These are phyloP conservation scores for Ardeotis arabs DNA, from an alignment of 2,113 vertebrate genomes.

Conservation along the genomic window DNA sequence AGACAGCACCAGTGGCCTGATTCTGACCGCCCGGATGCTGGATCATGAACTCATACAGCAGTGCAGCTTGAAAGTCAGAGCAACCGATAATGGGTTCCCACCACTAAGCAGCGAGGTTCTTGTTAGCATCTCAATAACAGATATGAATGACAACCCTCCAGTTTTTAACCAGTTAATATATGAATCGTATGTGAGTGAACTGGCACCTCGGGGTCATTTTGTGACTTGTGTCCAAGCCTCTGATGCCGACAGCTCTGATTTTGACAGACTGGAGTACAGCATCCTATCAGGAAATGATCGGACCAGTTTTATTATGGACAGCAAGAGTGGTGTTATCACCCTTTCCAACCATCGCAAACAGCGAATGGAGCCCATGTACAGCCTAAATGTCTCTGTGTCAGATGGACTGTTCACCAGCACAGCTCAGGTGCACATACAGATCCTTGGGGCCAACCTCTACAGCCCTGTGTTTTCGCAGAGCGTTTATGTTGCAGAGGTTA, in stretches of 20 bases:
- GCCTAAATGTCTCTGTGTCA: conserved; percentile 93
- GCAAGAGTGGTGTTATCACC: conserved; percentile 85
- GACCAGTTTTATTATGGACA: conserved; percentile 90
- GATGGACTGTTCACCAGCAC: conserved; percentile 95
- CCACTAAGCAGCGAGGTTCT: conserved; percentile 88
- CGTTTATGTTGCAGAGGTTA: conserved; percentile 87
- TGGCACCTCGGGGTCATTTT: conserved; percentile 93
- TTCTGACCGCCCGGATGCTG: conserved; percentile 91
- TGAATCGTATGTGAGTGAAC: conserved; percentile 92
- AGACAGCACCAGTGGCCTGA: conserved; percentile 92
- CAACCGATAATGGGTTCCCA: conserved; percentile 93
- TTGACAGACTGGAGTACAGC: conserved; percentile 88
- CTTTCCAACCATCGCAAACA: conserved; percentile 89
- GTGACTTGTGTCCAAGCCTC: conserved; percentile 95
- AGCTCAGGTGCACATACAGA: conserved; percentile 90
- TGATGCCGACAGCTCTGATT: conserved; percentile 91
- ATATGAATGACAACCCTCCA: conserved; percentile 95
- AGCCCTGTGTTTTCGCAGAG: conserved; percentile 89
- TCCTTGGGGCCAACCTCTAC: conserved; percentile 90
- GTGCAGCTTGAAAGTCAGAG: conserved; percentile 87
- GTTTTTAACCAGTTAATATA: conserved; percentile 96
- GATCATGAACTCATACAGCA: conserved; percentile 90
- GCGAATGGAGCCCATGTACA: conserved; percentile 90
- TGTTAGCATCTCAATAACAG: conserved; percentile 87
- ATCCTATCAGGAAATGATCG: conserved; percentile 94